phyloP scores from a whole-genome alignment of 2,113 vertebrate genomes.

The Ancistrus triradiatus region DNA sequence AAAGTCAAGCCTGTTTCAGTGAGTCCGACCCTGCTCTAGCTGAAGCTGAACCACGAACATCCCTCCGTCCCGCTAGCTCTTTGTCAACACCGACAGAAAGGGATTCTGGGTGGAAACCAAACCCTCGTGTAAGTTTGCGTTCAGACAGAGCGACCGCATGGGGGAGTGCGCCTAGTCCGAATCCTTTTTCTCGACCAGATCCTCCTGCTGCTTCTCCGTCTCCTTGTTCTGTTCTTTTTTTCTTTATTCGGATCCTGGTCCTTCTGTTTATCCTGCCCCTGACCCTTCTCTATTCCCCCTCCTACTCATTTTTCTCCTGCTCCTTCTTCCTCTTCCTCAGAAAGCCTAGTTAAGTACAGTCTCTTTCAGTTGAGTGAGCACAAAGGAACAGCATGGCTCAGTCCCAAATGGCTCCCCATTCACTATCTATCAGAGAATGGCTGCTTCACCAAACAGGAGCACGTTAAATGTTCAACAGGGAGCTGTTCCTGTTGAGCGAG shows the following conservation, averaged over 20 bases:
- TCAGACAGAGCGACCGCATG: slow-evolving; percentile 44
- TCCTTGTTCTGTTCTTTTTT: too few relatives aligned
- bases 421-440: not conserved
- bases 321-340: slow-evolving; percentile 6
- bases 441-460: not conserved
- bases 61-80: slow-evolving; percentile 59
- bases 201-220: slow-evolving; percentile 3
- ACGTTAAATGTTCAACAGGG: not conserved
- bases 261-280: too few relatives aligned
- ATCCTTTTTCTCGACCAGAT: too few relatives aligned
- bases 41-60: slow-evolving; percentile 28
- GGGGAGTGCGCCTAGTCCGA: slow-evolving; percentile 38
- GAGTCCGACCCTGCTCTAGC: not conserved
- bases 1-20: not conserved
- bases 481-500: not conserved
- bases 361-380: slow-evolving; percentile 49
- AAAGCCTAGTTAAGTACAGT: too few relatives aligned
- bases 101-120: slow-evolving; percentile 60
- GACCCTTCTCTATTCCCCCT: too few relatives aligned
- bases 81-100: slow-evolving; percentile 70
- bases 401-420: not conserved
- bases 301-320: too few relatives aligned
- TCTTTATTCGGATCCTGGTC: too few relatives aligned
- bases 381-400: slow-evolving; percentile 49
- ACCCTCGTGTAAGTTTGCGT: slow-evolving; percentile 63